phyloP scores from a whole-genome alignment of 2,113 vertebrate genomes.

The Hippocampus mohnikei region DNA sequence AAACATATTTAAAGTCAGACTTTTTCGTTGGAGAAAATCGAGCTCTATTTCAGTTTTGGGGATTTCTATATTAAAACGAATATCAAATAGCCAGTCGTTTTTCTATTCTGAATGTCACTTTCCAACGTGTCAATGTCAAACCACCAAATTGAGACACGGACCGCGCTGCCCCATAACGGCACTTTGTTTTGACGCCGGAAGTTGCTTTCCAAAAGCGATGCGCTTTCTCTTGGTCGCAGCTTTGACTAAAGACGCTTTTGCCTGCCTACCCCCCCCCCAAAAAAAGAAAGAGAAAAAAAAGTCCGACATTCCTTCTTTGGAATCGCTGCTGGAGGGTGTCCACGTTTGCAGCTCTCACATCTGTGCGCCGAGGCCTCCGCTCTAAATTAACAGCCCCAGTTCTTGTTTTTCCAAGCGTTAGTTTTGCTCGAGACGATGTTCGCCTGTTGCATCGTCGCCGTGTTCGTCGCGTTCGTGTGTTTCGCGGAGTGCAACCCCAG shows the following conservation, averaged over 20 bases:
- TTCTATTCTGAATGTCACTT: too few species aligned
- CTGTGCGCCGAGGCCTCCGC: neutral
- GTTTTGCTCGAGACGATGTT: conserved; percentile 43
- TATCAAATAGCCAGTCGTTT: too few species aligned
- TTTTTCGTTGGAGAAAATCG: too few species aligned
- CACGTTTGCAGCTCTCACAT: conserved; percentile 64
- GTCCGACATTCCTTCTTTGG: conserved; percentile 38
- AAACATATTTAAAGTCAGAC: too few species aligned
- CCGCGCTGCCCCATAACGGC: too few species aligned
- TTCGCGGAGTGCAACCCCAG: conserved; percentile 74
- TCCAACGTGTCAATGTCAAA: too few species aligned
- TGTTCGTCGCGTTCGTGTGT: conserved; percentile 52
- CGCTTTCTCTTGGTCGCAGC: neutral
- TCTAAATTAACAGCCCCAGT: neutral
- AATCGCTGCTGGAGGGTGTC: conserved; percentile 48
- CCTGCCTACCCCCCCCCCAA: neutral
- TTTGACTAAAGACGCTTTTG: conserved; percentile 2
- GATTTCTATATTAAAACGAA: too few species aligned
- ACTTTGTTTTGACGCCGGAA: conserved; percentile 21
- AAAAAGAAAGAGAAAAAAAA: neutral
- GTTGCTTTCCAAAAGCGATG: neutral
- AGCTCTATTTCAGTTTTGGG: too few species aligned
- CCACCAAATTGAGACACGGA: too few species aligned
- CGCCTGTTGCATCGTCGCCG: conserved; percentile 29
- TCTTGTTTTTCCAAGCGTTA: neutral